These are phyloP conservation scores for Chaenogobius annularis DNA, from an alignment of 2,113 vertebrate genomes.

Conservation along the genomic window DNA sequence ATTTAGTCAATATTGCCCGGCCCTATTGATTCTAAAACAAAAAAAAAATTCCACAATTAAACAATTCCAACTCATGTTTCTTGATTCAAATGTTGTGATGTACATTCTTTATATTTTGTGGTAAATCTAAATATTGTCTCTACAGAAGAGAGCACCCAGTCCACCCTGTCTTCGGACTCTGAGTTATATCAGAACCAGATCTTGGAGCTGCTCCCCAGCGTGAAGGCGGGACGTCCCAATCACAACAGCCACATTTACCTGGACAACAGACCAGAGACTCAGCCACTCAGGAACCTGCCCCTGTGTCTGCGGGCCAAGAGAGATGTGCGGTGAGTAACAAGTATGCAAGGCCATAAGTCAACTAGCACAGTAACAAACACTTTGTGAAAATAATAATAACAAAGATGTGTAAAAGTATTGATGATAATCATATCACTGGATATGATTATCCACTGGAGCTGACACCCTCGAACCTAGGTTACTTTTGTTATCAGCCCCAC, in stretches of 20 bases:
- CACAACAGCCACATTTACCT: conserved; percentile 9
- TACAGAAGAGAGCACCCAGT: conserved; percentile 61
- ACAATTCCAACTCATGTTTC: too few species aligned
- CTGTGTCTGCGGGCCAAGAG: conserved; percentile 69
- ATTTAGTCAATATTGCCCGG: too few species aligned
- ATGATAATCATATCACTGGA: too few species aligned
- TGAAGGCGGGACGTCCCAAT: conserved; percentile 40
- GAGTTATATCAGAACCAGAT: conserved; percentile 68
- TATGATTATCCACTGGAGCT: too few species aligned
- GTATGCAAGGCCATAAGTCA: neutral
- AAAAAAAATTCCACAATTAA: too few species aligned
- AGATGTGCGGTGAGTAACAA: conserved; percentile 55
- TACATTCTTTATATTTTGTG: neutral
- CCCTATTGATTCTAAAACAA: neutral
- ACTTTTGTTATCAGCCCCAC: too few species aligned
- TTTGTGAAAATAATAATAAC: too few species aligned
- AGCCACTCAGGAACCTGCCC: conserved; percentile 61
- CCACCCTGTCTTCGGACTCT: conserved; percentile 53
- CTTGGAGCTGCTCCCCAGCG: conserved; percentile 68
- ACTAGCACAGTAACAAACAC: too few species aligned
- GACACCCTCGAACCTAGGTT: too few species aligned
- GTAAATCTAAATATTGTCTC: neutral
- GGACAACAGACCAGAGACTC: conserved; percentile 8
- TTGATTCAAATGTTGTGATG: too few species aligned
- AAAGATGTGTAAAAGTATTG: too few species aligned